Base-by-base conservation (phyloP, 92 coral and sea anemone species). In the Porites lobata region DNA sequence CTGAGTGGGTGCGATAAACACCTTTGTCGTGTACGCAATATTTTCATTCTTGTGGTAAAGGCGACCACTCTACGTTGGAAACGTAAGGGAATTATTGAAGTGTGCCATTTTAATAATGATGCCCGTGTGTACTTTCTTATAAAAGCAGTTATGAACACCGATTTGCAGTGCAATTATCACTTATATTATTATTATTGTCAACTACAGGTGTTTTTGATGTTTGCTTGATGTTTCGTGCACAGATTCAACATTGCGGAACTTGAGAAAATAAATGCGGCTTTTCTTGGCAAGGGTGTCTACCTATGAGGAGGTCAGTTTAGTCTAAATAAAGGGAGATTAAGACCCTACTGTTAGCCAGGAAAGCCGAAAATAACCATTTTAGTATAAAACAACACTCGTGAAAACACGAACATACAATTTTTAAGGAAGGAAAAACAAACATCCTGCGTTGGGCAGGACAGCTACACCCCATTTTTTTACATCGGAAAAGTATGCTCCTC, bases 301-400 rank as follows among this genome's bases (percentile, higher is more conserved):
- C 78, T 63, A 19, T 17, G 78, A 38, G 78, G 64, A 75, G 78
- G 78, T 75, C 1, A 15, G 61, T 75, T 75, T 56, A 53, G 19
- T 19, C 6, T 52, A 20, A 13, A 17, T 24, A 50, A 14, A 20
- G 51, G 78, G 63, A 17, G 61, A 73, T 18, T 38, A 38, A 38
- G 32, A 38, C 47, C 47, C 47, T 38, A 38, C 4, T 38, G 18
- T 72, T 9, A 57, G 58, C 26, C 77, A 72, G 24, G 77, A 58
- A 72, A 58, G 77, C 20, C 24, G 47, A 38, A 38, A 38, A 38
- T 38, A 38, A 38, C 6, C 47, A 38, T 38, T 38, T 38, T 38
- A 38, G 6, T 38, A 38, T 38, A 38, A 38, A 38, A 38, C 47
- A 38, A 38, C 47, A 38, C 7, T 38, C 47, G 47, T 38, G 47